Evolutionary conservation across 2,888 invertebrate species (phyloP), one percentile per base, ranked within the genome.

Genomic region (Epinotia nisella): DNA sequence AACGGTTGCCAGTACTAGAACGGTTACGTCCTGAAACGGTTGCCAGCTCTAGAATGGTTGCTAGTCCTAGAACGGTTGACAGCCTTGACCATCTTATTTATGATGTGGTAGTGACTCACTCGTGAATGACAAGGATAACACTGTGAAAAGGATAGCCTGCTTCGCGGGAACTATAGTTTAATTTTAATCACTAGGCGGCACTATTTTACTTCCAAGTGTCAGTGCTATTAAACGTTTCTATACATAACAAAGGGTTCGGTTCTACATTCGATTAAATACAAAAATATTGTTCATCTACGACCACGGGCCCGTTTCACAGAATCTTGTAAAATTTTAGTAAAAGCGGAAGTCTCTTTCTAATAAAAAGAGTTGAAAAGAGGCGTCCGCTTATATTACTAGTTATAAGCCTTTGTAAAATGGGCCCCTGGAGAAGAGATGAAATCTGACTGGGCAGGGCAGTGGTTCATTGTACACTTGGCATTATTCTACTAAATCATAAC

Each of bases 251-350:
- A 35, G 9, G 35, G 35, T 9, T 53, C 15, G 19, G 55, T 55
- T 55, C 65, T 21, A 66, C 24, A 24, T 19, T 24, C 11, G 21
- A 56, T 56, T 41, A 65, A n/a, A 65, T 66, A 66, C 53, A 66
- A 66, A 66, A 66, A 56, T 66, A 66, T 66, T 21, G 15, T 39
- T 65, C 35, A 64, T 64, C 55, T 65, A 65, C 39, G 39, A 65
- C 21, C 19, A 56, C 2, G 11, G 11, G 15, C 45, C 15, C 45
- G 5, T 45, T 45, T 41, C 41, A 41, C 41, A 41, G 13, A 29
- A 5, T 0, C 5, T 29, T 29, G 15, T 3, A n/a, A 45, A 45
- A 15, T 45, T 15, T 3, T 45, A 45, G 3, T 15, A 45, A 2
- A 45, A 15, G n/a, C n/a, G n/a, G n/a, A n/a, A 4, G 45, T 3